These are phyloP conservation scores for Ephydatia muelleri DNA, from an alignment of 37 sponge, comb jelly and placozoan genomes.

Conservation along the genomic window DNA sequence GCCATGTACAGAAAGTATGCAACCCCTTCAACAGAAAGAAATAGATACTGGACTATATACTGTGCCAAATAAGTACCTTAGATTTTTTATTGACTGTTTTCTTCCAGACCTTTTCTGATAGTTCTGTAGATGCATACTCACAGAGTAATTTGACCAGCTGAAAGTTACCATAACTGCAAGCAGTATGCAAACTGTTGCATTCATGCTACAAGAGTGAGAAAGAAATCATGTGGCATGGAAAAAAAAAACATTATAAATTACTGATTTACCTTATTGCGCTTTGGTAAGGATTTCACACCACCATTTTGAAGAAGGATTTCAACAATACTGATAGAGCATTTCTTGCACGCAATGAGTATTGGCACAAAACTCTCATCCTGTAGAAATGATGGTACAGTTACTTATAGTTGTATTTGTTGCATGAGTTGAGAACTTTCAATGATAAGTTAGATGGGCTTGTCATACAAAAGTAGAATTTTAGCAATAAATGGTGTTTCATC, in stretches of 20 bases:
- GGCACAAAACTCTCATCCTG: conserved; percentile 1
- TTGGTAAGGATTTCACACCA: neutral
- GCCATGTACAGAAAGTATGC: no score
- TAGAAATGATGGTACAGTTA: neutral
- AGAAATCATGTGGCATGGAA: neutral
- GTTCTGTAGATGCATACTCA: neutral
- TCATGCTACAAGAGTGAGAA: neutral
- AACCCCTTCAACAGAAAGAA: no score
- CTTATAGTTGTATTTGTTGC: no score
- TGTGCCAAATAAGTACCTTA: no score
- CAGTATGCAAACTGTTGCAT: neutral
- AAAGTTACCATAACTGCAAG: neutral
- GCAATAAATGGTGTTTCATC: no score
- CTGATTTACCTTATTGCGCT: neutral
- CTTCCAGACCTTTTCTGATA: neutral
- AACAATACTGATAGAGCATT: neutral
- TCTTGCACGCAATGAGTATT: conserved; percentile 31
- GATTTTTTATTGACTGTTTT: neutral
- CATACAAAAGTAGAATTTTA: no score
- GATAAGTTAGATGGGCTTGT: no score
- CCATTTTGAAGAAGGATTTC: conserved; percentile 16
- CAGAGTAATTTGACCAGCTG: neutral
- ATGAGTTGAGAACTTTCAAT: no score
- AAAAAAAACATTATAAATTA: neutral
- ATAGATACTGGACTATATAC: no score